phyloP scores from a whole-genome alignment of 2,888 invertebrate genomes.

The Oligia strigilis region DNA sequence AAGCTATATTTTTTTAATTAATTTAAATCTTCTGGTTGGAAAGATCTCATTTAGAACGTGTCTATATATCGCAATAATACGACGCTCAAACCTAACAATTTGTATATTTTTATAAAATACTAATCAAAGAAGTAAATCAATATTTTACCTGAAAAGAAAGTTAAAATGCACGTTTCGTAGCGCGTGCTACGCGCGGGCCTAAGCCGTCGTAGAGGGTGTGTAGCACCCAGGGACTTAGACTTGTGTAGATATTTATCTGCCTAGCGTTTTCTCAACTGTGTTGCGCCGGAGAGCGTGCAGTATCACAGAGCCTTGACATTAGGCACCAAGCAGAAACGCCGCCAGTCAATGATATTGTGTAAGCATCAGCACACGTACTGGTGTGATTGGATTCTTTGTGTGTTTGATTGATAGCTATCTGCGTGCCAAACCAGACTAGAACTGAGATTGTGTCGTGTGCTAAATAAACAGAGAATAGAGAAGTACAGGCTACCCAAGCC shows the following conservation, averaged over 20 bases:
- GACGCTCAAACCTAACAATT: not conserved
- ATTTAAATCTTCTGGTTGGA: not conserved
- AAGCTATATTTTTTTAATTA: not conserved
- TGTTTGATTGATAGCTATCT: constrained; percentile 58
- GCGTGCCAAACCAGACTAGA: constrained; percentile 29
- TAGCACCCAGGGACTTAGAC: not conserved
- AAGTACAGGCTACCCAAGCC: not conserved
- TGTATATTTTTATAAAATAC: no score
- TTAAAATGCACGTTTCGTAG: not conserved
- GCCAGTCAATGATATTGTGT: constrained; percentile 49
- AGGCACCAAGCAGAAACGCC: constrained; percentile 57
- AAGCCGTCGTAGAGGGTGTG: not conserved
- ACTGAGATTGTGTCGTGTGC: constrained; percentile 3
- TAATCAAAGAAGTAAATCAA: not conserved
- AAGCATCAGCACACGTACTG: constrained; percentile 43
- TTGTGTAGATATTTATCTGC: no score
- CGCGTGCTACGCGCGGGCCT: not conserved
- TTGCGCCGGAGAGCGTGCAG: constrained; percentile 19
- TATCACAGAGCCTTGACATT: constrained; percentile 62
- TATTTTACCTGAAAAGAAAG: not conserved
- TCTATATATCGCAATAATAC: not conserved
- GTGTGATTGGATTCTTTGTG: constrained; percentile 57
- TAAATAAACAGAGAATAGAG: constrained; percentile 29
- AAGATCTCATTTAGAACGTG: not conserved
- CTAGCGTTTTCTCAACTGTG: no score